A percentile compares a stretch with the other conserved stretches of the same genome.
Conservation (phyloP, 2,797 vertebrate genomes). For the Pseudochirops cupreus region DNA sequence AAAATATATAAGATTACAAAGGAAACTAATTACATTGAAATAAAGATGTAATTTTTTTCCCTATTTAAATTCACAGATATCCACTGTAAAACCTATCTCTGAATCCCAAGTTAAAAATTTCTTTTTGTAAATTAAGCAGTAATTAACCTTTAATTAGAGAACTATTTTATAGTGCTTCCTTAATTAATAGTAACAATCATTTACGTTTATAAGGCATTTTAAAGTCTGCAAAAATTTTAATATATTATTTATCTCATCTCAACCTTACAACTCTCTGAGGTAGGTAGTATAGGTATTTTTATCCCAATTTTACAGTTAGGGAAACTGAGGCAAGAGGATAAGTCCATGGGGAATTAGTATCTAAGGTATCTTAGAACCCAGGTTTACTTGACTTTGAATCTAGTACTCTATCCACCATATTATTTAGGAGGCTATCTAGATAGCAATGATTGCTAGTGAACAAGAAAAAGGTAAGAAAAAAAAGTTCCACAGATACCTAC, state of each 20-base stretch:
- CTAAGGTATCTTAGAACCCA: neutral
- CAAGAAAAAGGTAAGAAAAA: neutral
- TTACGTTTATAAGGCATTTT: neutral
- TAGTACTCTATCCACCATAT: neutral
- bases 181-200: neutral
- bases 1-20: neutral
- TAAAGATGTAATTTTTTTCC: neutral
- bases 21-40: neutral
- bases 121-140: neutral
- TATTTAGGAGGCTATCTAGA: neutral
- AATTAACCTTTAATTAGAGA: neutral
- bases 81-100: neutral
- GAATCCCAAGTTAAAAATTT: neutral
- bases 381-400: neutral
- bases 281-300: neutral
- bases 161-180: neutral
- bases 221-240: neutral
- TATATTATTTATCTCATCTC: neutral
- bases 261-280: neutral
- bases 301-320: neutral
- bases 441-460: neutral
- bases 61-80: neutral
- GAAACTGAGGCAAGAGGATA: neutral
- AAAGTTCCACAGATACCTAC: constrained; percentile 87
- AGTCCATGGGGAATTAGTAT: neutral